Evolutionary conservation across 1,140 invertebrate genomes (phyloP).

Genomic region (Chlorops oryzae): DNA sequence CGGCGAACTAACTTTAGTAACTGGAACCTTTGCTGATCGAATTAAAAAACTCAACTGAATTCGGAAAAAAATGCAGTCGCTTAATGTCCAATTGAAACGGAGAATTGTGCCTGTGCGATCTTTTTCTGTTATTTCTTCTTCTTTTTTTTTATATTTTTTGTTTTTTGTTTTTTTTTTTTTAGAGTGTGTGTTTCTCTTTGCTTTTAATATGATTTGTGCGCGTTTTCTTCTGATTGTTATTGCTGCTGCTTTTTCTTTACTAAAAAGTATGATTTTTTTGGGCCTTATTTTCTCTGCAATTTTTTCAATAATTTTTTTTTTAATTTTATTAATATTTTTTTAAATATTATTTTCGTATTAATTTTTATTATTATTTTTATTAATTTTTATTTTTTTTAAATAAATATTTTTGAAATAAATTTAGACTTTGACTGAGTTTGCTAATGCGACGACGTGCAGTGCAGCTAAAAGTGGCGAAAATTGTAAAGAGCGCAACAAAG

Average conservation of each 20-base stretch:
- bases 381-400: conserved; percentile 11
- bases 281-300: too few species aligned
- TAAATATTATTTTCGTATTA: conserved; percentile 13
- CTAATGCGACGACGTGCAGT: too few species aligned
- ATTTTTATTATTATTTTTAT: conserved; percentile 8
- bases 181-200: neutral
- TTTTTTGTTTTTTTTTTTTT: conserved; percentile 3
- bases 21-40: conserved; percentile 42
- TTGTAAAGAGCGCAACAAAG: too few species aligned
- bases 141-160: conserved; percentile 12
- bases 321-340: conserved; percentile 12
- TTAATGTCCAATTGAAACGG: conserved; percentile 41
- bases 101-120: conserved; percentile 6
- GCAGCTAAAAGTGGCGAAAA: too few species aligned
- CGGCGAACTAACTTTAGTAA: conserved; percentile 46
- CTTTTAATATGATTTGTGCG: neutral
- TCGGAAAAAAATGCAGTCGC: conserved; percentile 42
- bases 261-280: too few species aligned
- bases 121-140: conserved; percentile 22
- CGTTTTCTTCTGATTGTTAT: neutral
- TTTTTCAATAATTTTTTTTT: conserved; percentile 5
- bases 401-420: conserved; percentile 5
- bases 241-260: too few species aligned
- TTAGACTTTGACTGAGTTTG: too few species aligned
- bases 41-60: conserved; percentile 49